phyloP scores from a whole-genome alignment of 2,888 invertebrate species.

The Parnassius mnemosyne region DNA sequence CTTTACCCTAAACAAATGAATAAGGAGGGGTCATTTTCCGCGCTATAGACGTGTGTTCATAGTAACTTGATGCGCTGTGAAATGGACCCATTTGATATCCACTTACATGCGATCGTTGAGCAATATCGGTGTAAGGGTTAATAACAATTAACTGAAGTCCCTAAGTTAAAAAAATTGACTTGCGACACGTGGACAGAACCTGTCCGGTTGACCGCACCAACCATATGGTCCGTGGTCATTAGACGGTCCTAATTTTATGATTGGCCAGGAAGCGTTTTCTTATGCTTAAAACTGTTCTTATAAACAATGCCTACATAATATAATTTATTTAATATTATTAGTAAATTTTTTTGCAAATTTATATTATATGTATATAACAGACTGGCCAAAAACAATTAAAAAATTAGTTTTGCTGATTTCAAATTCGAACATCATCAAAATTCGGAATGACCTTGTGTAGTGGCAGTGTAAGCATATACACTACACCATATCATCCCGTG shows the following conservation, averaged over 20 bases:
- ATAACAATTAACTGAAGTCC: slow-evolving; percentile 74
- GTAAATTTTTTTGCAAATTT: too few relatives aligned
- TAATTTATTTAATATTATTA: too few relatives aligned
- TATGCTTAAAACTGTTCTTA: background rate
- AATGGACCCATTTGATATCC: slow-evolving; percentile 43
- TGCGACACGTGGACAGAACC: slow-evolving; percentile 59
- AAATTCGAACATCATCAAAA: too few relatives aligned
- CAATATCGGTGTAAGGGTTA: slow-evolving; percentile 49
- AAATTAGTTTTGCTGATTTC: too few relatives aligned
- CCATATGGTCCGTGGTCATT: slow-evolving; percentile 52
- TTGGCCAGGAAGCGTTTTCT: slow-evolving; percentile 21
- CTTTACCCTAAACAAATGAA: slow-evolving; percentile 13
- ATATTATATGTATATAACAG: too few relatives aligned
- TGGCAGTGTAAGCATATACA: too few relatives aligned
- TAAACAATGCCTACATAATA: too few relatives aligned
- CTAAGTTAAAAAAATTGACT: slow-evolving; percentile 50
- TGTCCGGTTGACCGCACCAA: slow-evolving; percentile 48
- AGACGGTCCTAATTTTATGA: slow-evolving; percentile 10
- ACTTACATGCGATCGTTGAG: slow-evolving; percentile 47
- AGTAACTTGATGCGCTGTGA: slow-evolving; percentile 53
- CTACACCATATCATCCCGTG: too few relatives aligned
- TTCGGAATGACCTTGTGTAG: too few relatives aligned
- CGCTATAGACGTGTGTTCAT: slow-evolving; percentile 32
- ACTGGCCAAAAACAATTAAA: too few relatives aligned
- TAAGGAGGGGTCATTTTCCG: slow-evolving; percentile 29